These are phyloP conservation scores for Diarsia mendica DNA, from an alignment of 2,888 invertebrate genomes.

Conservation along the genomic window DNA sequence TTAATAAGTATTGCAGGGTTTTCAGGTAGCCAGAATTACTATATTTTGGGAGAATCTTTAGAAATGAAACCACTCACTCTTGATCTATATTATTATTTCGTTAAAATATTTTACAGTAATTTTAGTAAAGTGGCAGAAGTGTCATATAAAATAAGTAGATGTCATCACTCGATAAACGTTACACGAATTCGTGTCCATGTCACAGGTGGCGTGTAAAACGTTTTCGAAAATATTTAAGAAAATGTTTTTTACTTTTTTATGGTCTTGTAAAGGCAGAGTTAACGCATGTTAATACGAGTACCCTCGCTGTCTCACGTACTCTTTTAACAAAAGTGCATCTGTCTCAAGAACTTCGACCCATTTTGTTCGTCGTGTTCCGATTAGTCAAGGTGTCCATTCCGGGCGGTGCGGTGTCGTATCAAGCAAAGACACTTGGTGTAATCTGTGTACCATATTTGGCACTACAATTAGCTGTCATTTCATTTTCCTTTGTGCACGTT, in stretches of 20 bases:
- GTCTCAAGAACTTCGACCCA: conserved; percentile 75
- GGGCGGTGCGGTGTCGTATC: conserved; percentile 78
- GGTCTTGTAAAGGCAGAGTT: conserved; percentile 50
- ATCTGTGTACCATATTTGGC: conserved; percentile 84
- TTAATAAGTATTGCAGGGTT: too few species aligned
- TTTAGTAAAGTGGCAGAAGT: conserved; percentile 45
- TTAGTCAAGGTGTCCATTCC: conserved; percentile 88
- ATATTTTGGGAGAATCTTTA: too few species aligned
- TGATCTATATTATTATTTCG: too few species aligned
- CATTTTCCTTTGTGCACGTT: conserved; percentile 80
- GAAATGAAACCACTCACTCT: too few species aligned
- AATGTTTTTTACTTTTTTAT: conserved; percentile 31
- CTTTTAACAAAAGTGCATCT: conserved; percentile 70
- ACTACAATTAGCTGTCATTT: conserved; percentile 85
- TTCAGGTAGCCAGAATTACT: too few species aligned
- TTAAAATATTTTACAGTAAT: conserved; percentile 36
- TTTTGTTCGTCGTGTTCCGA: conserved; percentile 78
- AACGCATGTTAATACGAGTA: conserved; percentile 55
- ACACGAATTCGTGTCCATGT: conserved; percentile 45
- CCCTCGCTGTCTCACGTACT: conserved; percentile 59
- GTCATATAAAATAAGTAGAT: conserved; percentile 52
- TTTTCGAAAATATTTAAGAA: conserved; percentile 37
- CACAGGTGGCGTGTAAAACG: conserved; percentile 42
- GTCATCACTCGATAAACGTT: conserved; percentile 52
- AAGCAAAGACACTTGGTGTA: conserved; percentile 80